phyloP scores from a whole-genome alignment of 1,140 invertebrate species.

The Drosophila simulans region DNA sequence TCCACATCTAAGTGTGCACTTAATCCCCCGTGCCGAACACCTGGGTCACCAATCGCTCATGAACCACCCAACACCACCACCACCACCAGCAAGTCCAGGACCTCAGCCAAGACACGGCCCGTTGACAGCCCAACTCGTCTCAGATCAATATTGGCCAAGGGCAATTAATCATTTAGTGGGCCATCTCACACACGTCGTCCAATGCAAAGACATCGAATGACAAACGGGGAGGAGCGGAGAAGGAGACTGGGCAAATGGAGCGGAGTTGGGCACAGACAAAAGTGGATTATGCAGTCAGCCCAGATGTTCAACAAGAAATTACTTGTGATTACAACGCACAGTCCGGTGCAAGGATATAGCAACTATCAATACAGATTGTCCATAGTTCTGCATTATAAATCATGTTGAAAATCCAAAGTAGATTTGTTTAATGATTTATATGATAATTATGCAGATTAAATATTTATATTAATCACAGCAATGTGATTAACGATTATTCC shows the following conservation, averaged over 20 bases:
- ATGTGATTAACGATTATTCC: background rate
- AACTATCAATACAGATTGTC: background rate
- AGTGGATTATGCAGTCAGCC: constrained; percentile 66
- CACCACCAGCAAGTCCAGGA: background rate
- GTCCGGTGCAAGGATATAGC: constrained; percentile 4
- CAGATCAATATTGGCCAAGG: constrained; percentile 51
- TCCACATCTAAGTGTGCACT: constrained; percentile 40
- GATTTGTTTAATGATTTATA: too few species aligned
- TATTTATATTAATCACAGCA: too few species aligned
- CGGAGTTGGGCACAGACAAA: constrained; percentile 1
- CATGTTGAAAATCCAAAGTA: too few species aligned
- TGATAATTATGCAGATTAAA: too few species aligned
- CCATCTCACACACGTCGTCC: constrained; percentile 9
- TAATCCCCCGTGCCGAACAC: constrained; percentile 26
- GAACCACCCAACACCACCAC: background rate
- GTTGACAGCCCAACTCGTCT: constrained; percentile 42
- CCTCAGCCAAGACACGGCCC: constrained; percentile 9
- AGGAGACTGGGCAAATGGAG: background rate
- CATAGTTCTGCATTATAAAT: too few species aligned
- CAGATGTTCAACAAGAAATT: constrained; percentile 48
- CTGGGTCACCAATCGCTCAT: constrained; percentile 39
- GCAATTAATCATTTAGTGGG: constrained; percentile 57
- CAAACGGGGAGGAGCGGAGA: background rate
- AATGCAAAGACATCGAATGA: constrained; percentile 19
- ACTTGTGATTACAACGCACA: constrained; percentile 37